A percentile compares a stretch with the other conserved stretches of the same genome.
These are phyloP conservation scores for Gonioctena quinquepunctata DNA, from an alignment of 1,140 invertebrate genomes.

Conservation along the genomic window DNA sequence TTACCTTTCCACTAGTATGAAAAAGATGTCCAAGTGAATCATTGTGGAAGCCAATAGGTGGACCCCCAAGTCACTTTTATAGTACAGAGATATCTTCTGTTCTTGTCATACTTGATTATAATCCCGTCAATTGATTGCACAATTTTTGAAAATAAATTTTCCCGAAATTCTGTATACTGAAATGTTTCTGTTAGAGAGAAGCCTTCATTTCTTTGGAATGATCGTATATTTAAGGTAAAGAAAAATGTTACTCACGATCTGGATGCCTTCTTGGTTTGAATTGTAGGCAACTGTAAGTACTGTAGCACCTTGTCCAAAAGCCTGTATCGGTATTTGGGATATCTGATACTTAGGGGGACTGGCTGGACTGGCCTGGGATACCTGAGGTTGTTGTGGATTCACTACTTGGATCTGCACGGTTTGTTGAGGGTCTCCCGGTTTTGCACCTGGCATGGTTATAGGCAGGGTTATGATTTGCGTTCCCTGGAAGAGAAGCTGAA, in stretches of 20 bases:
- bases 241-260: conserved; percentile 54
- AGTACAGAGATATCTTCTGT: no score
- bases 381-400: conserved; percentile 40
- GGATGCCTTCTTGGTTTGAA: conserved; percentile 61
- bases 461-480: conserved; percentile 74
- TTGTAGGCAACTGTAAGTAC: conserved; percentile 75
- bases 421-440: conserved; percentile 74
- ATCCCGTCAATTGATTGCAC: no score
- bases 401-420: conserved; percentile 76
- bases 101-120: no score
- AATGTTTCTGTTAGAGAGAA: no score
- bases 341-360: conserved; percentile 72
- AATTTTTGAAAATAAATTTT: no score
- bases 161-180: no score
- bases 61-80: no score
- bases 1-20: no score
- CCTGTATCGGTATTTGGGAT: conserved; percentile 68
- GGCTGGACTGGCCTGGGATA: conserved; percentile 43
- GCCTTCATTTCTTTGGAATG: no score
- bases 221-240: no score
- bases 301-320: conserved; percentile 66
- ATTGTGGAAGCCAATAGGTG: no score
- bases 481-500: conserved; percentile 33
- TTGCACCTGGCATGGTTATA: conserved; percentile 72
- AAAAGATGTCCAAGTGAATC: no score